Conservation (phyloP, 2,797 vertebrate genomes). For the Oreortyx pictus region DNA sequence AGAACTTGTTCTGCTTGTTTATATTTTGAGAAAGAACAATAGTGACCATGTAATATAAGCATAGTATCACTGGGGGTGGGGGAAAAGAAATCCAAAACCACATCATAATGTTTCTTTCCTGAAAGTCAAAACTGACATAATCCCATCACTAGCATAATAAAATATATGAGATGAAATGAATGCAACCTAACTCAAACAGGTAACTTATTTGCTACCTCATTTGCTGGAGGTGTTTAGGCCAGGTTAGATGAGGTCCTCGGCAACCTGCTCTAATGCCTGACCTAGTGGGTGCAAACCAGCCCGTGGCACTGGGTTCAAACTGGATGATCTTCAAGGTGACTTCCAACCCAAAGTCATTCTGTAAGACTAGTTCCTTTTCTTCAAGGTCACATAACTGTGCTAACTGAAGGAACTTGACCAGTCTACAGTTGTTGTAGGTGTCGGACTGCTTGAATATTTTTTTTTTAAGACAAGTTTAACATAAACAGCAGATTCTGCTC, state of each 20-base stretch:
- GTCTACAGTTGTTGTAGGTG: not conserved
- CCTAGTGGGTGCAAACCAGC: not conserved
- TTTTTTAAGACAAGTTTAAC: not conserved
- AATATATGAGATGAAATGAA: not conserved
- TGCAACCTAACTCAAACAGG: not conserved
- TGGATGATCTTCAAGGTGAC: not conserved
- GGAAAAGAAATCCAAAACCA: not conserved
- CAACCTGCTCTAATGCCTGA: not conserved
- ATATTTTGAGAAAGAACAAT: not conserved
- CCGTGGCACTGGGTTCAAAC: not conserved
- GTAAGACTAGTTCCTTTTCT: not conserved
- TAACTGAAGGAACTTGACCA: not conserved
- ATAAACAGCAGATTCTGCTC: not conserved
- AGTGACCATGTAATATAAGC: not conserved
- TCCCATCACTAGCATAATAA: not conserved
- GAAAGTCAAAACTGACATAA: not conserved
- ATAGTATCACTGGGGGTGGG: not conserved
- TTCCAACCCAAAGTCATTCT: not conserved
- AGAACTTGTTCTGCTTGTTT: not conserved
- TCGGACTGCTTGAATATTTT: no score
- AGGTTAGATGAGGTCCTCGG: not conserved
- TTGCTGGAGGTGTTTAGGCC: not conserved
- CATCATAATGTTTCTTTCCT: not conserved
- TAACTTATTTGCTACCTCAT: not conserved
- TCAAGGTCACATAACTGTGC: not conserved